These are phyloP conservation scores for Drosophila rhopaloa DNA, from an alignment of 1,140 invertebrate genomes.

Conservation along the genomic window DNA sequence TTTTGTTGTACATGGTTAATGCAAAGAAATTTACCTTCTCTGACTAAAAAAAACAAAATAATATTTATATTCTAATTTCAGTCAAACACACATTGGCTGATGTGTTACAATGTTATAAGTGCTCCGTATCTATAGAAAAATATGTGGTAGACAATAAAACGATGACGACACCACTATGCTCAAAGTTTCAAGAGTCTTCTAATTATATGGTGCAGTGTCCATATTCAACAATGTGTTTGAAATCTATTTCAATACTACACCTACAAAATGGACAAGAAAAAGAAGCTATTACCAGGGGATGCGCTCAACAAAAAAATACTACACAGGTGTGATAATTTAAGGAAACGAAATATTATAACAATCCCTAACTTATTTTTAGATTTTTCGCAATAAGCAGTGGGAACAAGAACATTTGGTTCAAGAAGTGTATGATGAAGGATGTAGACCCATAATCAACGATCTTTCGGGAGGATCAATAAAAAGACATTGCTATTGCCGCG, in stretches of 20 bases:
- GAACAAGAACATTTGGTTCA: constrained; percentile 86
- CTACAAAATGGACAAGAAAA: constrained; percentile 88
- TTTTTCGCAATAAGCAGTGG: constrained; percentile 87
- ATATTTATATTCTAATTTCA: constrained; percentile 22
- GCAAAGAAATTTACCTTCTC: no score
- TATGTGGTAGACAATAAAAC: constrained; percentile 63
- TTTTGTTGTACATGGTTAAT: no score
- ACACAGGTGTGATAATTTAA: constrained; percentile 83
- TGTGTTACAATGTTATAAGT: constrained; percentile 88
- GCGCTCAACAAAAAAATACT: constrained; percentile 89
- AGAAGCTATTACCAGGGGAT: constrained; percentile 88
- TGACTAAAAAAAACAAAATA: not conserved
- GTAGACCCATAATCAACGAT: constrained; percentile 87
- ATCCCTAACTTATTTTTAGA: constrained; percentile 45
- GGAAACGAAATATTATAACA: constrained; percentile 1
- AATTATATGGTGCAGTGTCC: constrained; percentile 90
- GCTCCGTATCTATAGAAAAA: constrained; percentile 86
- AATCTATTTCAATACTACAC: constrained; percentile 87
- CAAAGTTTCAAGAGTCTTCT: constrained; percentile 89
- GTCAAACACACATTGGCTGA: constrained; percentile 20
- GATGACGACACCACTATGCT: constrained; percentile 87
- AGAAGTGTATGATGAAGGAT: constrained; percentile 89
- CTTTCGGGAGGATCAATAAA: constrained; percentile 86
- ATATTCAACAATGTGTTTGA: constrained; percentile 92
- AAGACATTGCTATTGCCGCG: constrained; percentile 89